phyloP scores from a whole-genome alignment of 2,888 invertebrate species.

The Ectemnius cavifrons region DNA sequence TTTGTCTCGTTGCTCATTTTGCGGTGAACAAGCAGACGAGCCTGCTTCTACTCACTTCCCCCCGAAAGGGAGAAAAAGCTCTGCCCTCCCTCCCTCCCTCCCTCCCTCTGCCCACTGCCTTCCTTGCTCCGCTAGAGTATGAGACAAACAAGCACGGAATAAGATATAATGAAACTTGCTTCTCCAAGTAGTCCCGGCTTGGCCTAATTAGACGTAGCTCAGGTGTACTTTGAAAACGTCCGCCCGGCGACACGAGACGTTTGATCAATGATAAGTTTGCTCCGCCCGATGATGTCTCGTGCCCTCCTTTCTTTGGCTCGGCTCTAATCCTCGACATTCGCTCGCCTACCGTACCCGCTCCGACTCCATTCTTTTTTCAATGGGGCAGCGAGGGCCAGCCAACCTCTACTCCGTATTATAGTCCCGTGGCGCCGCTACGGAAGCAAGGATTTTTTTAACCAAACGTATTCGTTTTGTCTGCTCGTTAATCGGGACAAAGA shows the following conservation, averaged over 20 bases:
- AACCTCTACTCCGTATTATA: no score
- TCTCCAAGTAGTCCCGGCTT: background rate
- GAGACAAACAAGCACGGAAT: constrained; percentile 38
- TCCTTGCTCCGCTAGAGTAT: background rate
- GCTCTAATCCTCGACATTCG: background rate
- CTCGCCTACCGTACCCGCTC: background rate
- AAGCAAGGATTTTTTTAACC: constrained; percentile 36
- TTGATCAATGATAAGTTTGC: background rate
- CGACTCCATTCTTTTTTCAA: background rate
- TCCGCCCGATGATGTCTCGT: constrained; percentile 9
- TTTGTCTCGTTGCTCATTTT: constrained; percentile 39
- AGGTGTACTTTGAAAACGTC: constrained; percentile 8
- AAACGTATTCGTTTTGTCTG: constrained; percentile 48
- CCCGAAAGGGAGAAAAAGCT: no score
- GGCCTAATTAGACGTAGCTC: constrained; percentile 48
- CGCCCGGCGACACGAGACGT: background rate
- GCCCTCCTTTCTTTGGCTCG: background rate
- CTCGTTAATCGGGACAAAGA: constrained; percentile 46
- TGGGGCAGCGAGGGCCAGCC: no score
- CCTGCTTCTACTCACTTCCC: no score
- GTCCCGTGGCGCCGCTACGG: constrained; percentile 17
- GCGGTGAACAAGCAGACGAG: background rate
- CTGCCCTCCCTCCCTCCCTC: no score
- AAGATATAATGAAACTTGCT: constrained; percentile 38
- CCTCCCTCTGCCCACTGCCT: no score